Percentiles rank a stretch among this genome's conserved stretches.
phyloP scores from a whole-genome alignment of 2,797 vertebrate species.

The Falco biarmicus region DNA sequence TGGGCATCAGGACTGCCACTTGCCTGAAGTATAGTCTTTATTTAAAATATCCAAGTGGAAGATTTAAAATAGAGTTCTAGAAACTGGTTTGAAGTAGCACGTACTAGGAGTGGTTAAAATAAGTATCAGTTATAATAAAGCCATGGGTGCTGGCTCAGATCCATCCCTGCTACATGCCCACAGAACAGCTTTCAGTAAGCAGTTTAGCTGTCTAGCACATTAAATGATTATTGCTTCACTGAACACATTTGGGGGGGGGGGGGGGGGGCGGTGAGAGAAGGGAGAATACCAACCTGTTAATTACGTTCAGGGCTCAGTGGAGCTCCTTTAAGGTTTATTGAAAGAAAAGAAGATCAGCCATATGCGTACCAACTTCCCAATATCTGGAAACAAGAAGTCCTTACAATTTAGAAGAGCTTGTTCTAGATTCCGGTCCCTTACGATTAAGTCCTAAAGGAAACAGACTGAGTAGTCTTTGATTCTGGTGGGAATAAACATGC shows the following conservation, averaged over 20 bases:
- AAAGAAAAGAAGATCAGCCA: not conserved
- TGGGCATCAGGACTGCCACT: not conserved
- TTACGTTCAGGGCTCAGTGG: not conserved
- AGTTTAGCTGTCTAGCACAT: not conserved
- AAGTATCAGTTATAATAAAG: not conserved
- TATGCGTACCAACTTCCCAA: not conserved
- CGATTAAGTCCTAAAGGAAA: not conserved
- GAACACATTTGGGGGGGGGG: not conserved
- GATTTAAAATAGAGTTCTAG: not conserved
- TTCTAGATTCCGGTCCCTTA: not conserved
- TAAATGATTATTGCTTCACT: not conserved
- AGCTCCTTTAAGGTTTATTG: not conserved
- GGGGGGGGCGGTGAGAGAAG: too few species aligned
- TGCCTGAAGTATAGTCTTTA: not conserved
- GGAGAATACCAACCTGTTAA: not conserved
- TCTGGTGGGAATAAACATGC: not conserved
- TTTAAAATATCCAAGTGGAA: not conserved
- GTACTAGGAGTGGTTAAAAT: not conserved
- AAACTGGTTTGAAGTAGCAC: not conserved
- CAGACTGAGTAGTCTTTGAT: not conserved
- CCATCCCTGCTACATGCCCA: not conserved
- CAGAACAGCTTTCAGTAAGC: not conserved
- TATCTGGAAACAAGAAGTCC: not conserved
- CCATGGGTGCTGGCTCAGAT: not conserved
- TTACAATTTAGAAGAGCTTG: not conserved